phyloP scores from a whole-genome alignment of 2,797 vertebrate species.

The Gobionotothen gibberifrons region DNA sequence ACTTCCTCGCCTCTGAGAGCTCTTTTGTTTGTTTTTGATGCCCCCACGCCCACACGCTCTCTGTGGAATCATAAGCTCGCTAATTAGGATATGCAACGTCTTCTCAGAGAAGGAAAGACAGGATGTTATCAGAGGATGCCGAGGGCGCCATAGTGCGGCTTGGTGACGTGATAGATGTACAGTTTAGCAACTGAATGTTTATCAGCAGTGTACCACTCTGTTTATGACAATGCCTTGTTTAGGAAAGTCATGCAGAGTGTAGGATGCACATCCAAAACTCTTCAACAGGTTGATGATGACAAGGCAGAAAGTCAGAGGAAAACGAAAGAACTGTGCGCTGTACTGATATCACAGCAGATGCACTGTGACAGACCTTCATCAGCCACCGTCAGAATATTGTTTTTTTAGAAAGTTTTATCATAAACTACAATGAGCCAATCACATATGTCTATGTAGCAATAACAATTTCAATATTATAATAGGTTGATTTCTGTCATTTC shows the following conservation, averaged over 20 bases:
- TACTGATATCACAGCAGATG: background rate
- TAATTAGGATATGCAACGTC: constrained; percentile 54
- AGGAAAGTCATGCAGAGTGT: background rate
- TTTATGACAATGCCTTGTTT: background rate
- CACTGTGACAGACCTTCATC: background rate
- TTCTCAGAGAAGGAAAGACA: constrained; percentile 37
- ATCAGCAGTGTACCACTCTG: constrained; percentile 6
- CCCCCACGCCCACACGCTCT: constrained; percentile 30
- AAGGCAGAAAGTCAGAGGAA: background rate
- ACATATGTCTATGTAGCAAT: background rate
- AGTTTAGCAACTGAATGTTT: constrained; percentile 15
- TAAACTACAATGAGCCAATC: background rate
- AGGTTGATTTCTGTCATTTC: background rate
- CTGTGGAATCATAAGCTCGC: constrained; percentile 28
- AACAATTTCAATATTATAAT: background rate
- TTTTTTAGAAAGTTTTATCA: background rate
- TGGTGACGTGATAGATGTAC: constrained; percentile 15
- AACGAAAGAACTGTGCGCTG: background rate
- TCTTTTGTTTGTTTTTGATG: constrained; percentile 61
- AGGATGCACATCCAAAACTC: background rate
- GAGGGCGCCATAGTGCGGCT: background rate
- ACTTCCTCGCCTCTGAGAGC: constrained; percentile 50
- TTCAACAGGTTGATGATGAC: background rate
- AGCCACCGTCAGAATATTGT: background rate
- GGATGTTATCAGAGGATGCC: constrained; percentile 58